These are phyloP conservation scores for Chrysolina oricalcia DNA, from an alignment of 2,888 invertebrate species.

Conservation along the genomic window DNA sequence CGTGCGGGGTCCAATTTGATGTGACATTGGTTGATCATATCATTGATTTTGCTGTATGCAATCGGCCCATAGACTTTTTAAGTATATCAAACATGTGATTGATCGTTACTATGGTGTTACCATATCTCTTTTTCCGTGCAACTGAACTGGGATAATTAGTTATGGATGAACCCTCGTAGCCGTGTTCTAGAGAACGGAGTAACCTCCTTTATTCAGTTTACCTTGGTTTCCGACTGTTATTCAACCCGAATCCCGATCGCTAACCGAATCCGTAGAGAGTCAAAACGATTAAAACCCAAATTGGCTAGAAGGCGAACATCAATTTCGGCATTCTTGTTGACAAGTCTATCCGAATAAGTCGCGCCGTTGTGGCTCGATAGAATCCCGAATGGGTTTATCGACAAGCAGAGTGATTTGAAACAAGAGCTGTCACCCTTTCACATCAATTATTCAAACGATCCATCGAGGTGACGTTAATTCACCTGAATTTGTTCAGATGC, in stretches of 20 bases:
- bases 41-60: too few species aligned
- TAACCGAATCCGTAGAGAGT: not conserved
- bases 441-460: constrained; percentile 26
- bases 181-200: too few species aligned
- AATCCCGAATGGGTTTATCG: constrained; percentile 30
- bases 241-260: not conserved
- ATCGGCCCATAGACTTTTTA: too few species aligned
- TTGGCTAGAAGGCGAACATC: constrained; percentile 32
- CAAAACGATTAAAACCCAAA: constrained; percentile 40
- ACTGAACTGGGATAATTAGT: too few species aligned
- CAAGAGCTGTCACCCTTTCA: constrained; percentile 16
- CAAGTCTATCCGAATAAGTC: constrained; percentile 32
- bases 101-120: too few species aligned
- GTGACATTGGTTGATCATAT: too few species aligned
- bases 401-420: constrained; percentile 34
- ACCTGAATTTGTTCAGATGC: constrained; percentile 23
- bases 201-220: not conserved
- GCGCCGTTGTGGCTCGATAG: constrained; percentile 24
- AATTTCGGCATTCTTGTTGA: constrained; percentile 35
- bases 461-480: constrained; percentile 19
- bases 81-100: too few species aligned
- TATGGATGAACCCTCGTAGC: too few species aligned
- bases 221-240: not conserved
- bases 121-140: too few species aligned
- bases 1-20: too few species aligned